Conservation (phyloP, 2,113 vertebrate genomes). For the Muscicapa adusta region DNA sequence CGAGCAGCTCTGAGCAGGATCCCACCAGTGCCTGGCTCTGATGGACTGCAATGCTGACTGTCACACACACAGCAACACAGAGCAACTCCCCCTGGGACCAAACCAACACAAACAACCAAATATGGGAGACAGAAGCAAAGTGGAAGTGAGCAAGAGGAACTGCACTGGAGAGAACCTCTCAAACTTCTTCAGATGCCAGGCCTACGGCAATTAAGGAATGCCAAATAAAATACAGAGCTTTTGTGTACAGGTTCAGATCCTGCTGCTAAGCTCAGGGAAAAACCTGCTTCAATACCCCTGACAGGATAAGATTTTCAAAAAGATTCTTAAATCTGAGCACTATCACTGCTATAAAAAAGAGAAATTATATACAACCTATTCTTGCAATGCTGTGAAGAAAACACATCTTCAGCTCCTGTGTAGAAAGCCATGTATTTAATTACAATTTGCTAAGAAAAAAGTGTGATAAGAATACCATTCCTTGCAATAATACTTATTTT, state of each 20-base stretch:
- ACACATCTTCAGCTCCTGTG: background rate
- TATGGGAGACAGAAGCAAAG: background rate
- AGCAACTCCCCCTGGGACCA: background rate
- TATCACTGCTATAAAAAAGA: background rate
- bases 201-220: background rate
- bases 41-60: background rate
- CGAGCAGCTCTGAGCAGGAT: background rate
- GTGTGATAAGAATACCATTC: background rate
- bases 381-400: background rate
- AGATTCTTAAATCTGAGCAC: background rate
- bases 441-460: background rate
- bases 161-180: background rate
- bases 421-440: background rate
- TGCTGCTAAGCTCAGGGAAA: background rate
- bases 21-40: background rate
- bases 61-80: background rate
- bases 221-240: background rate
- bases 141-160: background rate
- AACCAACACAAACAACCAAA: background rate
- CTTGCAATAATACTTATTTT: background rate
- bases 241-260: background rate
- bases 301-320: background rate
- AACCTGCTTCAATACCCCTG: background rate
- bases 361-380: background rate
- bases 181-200: background rate